phyloP scores from a whole-genome alignment of 2,113 vertebrate genomes.

The Colius striatus region DNA sequence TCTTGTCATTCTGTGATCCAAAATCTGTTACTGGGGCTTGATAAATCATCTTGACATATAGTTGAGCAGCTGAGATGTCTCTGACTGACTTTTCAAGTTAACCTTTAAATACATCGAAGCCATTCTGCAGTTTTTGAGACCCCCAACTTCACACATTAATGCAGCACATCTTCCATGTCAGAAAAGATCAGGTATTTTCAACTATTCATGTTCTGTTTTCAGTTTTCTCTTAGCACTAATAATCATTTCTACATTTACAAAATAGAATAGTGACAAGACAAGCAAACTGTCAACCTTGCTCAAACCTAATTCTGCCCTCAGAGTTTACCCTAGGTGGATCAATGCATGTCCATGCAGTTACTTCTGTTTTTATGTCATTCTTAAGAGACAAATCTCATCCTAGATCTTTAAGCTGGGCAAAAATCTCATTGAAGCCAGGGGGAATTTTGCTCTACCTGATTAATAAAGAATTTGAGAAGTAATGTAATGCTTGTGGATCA shows the following conservation, averaged over 20 bases:
- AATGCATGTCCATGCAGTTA: background rate
- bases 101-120: background rate
- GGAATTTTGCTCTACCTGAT: background rate
- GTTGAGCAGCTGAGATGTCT: background rate
- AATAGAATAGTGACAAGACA: background rate
- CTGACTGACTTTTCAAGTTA: conserved; percentile 27
- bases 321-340: background rate
- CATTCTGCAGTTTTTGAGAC: background rate
- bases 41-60: background rate
- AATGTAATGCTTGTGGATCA: background rate
- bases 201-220: background rate
- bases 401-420: background rate
- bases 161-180: background rate
- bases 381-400: background rate
- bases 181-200: background rate
- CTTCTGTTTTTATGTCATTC: background rate
- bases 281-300: background rate
- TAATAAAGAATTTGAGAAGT: background rate
- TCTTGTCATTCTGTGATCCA: background rate
- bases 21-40: background rate
- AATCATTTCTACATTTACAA: background rate
- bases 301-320: background rate
- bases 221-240: background rate
- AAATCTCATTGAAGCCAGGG: background rate
- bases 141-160: background rate